These are phyloP conservation scores for Nipponia nippon DNA, from an alignment of 2,113 vertebrate genomes.

Conservation along the genomic window DNA sequence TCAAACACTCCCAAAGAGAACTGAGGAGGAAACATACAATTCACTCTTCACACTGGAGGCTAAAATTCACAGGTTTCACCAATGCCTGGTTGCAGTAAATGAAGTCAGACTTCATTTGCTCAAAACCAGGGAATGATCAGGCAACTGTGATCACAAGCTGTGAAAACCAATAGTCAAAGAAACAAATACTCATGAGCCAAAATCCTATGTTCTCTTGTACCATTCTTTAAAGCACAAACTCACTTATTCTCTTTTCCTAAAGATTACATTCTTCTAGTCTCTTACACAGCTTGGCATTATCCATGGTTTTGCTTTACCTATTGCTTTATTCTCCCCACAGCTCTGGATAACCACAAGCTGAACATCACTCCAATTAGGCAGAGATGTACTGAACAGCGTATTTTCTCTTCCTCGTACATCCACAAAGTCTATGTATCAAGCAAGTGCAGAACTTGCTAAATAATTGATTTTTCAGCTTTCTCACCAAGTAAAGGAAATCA, in stretches of 20 bases:
- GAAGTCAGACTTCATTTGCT: background rate
- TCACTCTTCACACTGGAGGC: background rate
- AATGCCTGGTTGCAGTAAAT: background rate
- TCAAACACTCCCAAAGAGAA: background rate
- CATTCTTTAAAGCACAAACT: background rate
- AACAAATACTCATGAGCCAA: background rate
- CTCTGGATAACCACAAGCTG: background rate
- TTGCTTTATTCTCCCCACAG: background rate
- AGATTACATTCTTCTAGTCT: background rate
- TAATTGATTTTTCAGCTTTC: constrained; percentile 8
- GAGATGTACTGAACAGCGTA: background rate
- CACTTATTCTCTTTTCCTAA: background rate
- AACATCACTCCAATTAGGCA: background rate
- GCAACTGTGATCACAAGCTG: background rate
- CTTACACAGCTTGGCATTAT: background rate
- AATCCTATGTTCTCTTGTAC: background rate
- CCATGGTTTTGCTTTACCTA: background rate
- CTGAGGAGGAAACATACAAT: background rate
- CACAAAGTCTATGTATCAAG: background rate
- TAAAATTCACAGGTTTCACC: background rate
- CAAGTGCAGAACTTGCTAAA: background rate
- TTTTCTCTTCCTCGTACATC: background rate
- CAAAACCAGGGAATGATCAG: background rate
- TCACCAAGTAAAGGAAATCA: background rate
- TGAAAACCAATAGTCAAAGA: background rate